Evolutionary conservation across 2,113 vertebrate genomes (phyloP).

Genomic region (Salvelinus alpinus): DNA sequence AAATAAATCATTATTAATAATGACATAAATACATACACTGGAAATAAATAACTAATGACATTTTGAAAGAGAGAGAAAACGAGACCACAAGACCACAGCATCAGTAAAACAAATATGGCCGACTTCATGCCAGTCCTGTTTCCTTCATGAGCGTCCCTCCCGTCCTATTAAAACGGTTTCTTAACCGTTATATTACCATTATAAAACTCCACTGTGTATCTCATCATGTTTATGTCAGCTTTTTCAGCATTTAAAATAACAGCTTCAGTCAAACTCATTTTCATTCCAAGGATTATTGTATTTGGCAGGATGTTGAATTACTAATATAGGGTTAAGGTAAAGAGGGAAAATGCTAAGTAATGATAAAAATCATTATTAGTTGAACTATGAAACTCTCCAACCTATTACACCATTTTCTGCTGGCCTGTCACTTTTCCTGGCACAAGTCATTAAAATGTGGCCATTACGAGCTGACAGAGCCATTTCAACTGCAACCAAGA

Average conservation of each 20-base stretch:
- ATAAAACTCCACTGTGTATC: neutral
- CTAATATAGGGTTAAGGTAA: conserved; percentile 14
- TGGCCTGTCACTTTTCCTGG: conserved; percentile 38
- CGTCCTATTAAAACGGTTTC: neutral
- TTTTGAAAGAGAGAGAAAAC: too few species aligned
- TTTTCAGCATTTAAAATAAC: neutral
- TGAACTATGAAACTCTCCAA: conserved; percentile 18
- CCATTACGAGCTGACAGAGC: conserved; percentile 22
- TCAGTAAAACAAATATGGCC: conserved; percentile 8
- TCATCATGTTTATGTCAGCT: neutral
- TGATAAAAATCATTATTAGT: conserved; percentile 35
- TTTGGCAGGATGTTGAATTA: conserved; percentile 23
- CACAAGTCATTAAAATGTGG: conserved; percentile 30
- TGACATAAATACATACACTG: too few species aligned
- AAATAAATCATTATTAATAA: too few species aligned
- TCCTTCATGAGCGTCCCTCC: neutral
- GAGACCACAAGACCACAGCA: neutral
- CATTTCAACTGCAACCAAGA: conserved; percentile 28
- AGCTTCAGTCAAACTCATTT: neutral
- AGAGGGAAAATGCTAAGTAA: conserved; percentile 15
- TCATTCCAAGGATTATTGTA: neutral
- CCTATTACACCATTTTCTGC: conserved; percentile 32
- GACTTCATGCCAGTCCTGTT: neutral
- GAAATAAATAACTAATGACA: too few species aligned
- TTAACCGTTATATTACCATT: neutral